Base-by-base conservation (phyloP, 2,888 invertebrate genomes). In the Drosophila fulvimacula region DNA sequence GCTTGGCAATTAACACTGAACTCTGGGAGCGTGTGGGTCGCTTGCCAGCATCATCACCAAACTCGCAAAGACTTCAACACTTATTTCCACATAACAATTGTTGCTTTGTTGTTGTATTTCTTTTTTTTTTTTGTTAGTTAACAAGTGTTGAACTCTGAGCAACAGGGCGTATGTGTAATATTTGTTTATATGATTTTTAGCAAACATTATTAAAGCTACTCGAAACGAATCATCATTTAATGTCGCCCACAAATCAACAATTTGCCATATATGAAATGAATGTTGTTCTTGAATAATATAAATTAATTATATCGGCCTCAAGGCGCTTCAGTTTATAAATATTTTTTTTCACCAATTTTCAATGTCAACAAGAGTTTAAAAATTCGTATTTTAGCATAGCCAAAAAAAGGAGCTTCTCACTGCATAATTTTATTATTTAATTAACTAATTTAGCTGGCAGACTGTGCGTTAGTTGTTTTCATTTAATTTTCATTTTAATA, bases 1-100 rank as follows among this genome's bases (percentile, higher is more conserved):
- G 79, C 79, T 86, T 73, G 81, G 83, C 83, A 83, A 83, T 85
- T 85, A 88, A 82, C 84, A 88, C 85, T 84, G 81, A 82, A 81
- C 84, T 81, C 68, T 57, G 52, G 21, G 49, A 58, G 68, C 55
- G 73, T 88, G 88, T 85, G 86, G 86, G 88, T 70, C 69, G 83
- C 24, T 21, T 32, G 65, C 7, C 64, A 64, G 46, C 74, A 72
- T 49, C 71, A 70, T 39, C 73, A 65, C 19, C 60, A 52, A 17
- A n/a, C 61, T 61, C 32, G 39, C 64, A 48, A 2, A 59, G 27
- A 67, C 53, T 53, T 59, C 46, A 64, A 55, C 55, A 62, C 36
- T 21, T 44, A 64, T 69, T 61, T 64, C 58, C 44, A 65, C 57
- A 74, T 57, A 58, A 46, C 57, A 46, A 24, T 24, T 19, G 44